These are phyloP conservation scores for Saccostrea cuccullata DNA, from an alignment of 1,140 invertebrate genomes.

Conservation along the genomic window DNA sequence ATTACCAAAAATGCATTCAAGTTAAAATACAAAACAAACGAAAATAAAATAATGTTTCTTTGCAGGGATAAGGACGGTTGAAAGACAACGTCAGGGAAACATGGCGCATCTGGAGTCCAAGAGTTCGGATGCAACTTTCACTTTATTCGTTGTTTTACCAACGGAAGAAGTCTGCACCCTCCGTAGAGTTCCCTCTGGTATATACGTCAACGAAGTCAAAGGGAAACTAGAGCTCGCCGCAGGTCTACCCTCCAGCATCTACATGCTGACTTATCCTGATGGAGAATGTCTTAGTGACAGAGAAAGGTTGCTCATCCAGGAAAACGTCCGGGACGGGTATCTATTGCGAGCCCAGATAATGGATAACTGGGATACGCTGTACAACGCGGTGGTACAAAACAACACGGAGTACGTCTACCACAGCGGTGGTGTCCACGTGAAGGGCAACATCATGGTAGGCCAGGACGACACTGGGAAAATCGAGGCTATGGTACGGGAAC, in stretches of 20 bases:
- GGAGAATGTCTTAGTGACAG: slow-evolving; percentile 62
- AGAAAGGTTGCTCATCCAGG: slow-evolving; percentile 60
- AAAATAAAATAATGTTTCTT: neutral
- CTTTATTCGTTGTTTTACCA: slow-evolving; percentile 68
- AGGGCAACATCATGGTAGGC: slow-evolving; percentile 57
- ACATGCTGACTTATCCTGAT: slow-evolving; percentile 62
- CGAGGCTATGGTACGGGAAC: slow-evolving; percentile 60
- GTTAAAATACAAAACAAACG: neutral
- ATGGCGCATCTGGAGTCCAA: slow-evolving; percentile 3
- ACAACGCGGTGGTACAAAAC: slow-evolving; percentile 51
- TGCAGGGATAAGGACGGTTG: neutral
- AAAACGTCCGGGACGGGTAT: slow-evolving; percentile 63
- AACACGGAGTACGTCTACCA: slow-evolving; percentile 64
- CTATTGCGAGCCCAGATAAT: slow-evolving; percentile 52
- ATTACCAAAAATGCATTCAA: slow-evolving; percentile 4
- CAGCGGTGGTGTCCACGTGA: slow-evolving; percentile 61
- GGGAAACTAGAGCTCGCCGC: slow-evolving; percentile 65
- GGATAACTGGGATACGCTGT: slow-evolving; percentile 58
- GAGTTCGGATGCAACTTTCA: slow-evolving; percentile 55
- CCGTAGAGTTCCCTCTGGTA: slow-evolving; percentile 63
- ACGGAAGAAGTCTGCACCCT: slow-evolving; percentile 67
- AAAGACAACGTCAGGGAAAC: neutral
- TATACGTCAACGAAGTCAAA: slow-evolving; percentile 61
- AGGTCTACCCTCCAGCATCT: slow-evolving; percentile 68
- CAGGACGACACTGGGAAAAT: slow-evolving; percentile 55